Evolutionary conservation across 2,113 vertebrate genomes (phyloP).

Genomic region (Agapornis roseicollis): DNA sequence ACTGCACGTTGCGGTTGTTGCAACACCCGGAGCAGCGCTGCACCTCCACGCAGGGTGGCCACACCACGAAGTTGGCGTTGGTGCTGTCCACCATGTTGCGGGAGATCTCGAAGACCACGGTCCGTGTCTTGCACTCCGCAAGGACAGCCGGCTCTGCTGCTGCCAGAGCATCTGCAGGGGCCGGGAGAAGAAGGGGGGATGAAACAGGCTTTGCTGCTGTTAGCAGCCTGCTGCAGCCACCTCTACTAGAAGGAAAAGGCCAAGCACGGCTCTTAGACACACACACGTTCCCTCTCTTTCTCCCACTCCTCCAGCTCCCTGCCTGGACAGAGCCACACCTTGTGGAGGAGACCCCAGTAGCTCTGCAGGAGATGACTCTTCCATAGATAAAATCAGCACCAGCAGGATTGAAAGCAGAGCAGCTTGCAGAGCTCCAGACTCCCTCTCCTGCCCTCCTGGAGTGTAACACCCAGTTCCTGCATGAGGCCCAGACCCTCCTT

Average conservation of each 20-base stretch:
- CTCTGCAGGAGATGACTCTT: background rate
- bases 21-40: constrained; percentile 96
- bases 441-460: background rate
- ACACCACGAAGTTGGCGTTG: constrained; percentile 91
- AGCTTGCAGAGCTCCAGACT: background rate
- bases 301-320: background rate
- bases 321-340: background rate
- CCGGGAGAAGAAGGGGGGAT: background rate
- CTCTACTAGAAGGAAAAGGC: background rate
- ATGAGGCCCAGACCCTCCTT: background rate
- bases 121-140: constrained; percentile 88
- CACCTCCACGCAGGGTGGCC: constrained; percentile 93
- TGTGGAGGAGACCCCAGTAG: background rate
- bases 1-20: constrained; percentile 82
- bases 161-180: constrained; percentile 42
- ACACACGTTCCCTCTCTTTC: background rate
- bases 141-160: constrained; percentile 82
- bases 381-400: background rate
- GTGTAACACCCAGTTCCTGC: background rate
- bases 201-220: background rate
- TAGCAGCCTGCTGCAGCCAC: background rate
- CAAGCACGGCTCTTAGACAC: background rate
- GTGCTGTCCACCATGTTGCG: constrained; percentile 88
- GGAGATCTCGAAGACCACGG: constrained; percentile 89
- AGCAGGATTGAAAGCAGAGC: background rate